A percentile compares a stretch with the other conserved stretches of the same genome.
Evolutionary conservation across 1,140 invertebrate genomes (phyloP).

Genomic region (Spodoptera frugiperda): DNA sequence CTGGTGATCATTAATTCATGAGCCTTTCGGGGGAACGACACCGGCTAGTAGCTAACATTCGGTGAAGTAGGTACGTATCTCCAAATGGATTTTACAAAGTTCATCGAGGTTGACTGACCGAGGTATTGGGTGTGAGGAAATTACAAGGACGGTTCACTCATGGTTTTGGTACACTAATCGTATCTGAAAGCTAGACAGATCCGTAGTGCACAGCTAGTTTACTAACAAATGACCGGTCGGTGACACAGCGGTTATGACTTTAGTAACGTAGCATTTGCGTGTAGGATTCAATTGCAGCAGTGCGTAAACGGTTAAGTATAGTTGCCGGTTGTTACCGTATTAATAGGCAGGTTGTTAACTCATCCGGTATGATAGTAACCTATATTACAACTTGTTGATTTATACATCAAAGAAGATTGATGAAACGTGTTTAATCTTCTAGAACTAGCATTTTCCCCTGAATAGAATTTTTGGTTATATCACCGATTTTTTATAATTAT

Average conservation of each 20-base stretch:
- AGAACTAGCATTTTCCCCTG: neutral
- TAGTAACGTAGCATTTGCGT: constrained; percentile 30
- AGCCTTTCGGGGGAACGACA: constrained; percentile 29
- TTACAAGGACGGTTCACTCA: neutral
- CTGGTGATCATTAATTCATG: constrained; percentile 34
- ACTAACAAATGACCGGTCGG: neutral
- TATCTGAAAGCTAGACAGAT: neutral
- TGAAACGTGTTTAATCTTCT: neutral
- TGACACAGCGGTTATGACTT: constrained; percentile 26
- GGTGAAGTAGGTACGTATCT: constrained; percentile 13
- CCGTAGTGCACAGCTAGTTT: neutral
- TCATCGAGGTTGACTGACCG: constrained; percentile 3
- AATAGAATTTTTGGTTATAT: too few species aligned
- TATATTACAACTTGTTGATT: constrained; percentile 5
- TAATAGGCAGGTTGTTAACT: constrained; percentile 30
- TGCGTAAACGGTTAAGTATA: constrained; percentile 37
- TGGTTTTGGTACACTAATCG: neutral
- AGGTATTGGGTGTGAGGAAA: neutral
- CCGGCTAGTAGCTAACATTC: neutral
- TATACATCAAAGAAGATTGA: too few species aligned
- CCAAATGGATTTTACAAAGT: constrained; percentile 16
- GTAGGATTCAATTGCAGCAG: constrained; percentile 41
- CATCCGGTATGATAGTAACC: constrained; percentile 29
- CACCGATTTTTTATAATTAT: too few species aligned
- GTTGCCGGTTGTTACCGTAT: constrained; percentile 36